These are phyloP conservation scores for Scalopus aquaticus DNA, from an alignment of 2,113 vertebrate species.

Conservation along the genomic window DNA sequence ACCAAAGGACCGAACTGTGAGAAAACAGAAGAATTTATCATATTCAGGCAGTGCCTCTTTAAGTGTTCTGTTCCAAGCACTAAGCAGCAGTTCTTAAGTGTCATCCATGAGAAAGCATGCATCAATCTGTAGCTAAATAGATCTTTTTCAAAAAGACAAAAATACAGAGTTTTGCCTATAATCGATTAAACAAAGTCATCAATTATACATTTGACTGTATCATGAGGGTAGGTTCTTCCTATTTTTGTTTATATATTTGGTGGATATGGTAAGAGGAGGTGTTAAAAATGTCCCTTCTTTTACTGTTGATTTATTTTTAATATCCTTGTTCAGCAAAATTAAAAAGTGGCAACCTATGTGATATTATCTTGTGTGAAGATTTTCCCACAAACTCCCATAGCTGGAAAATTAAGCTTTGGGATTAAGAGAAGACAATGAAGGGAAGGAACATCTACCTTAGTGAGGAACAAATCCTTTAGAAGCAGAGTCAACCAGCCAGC, in stretches of 20 bases:
- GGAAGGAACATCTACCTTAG: neutral
- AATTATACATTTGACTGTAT: slow-evolving; percentile 1
- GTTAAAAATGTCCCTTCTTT: neutral
- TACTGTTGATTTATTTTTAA: slow-evolving; percentile 48
- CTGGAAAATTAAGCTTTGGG: neutral
- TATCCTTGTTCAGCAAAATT: slow-evolving; percentile 26
- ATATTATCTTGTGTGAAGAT: neutral
- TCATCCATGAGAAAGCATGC: neutral
- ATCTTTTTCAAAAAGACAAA: neutral
- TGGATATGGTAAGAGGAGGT: neutral
- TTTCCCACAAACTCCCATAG: slow-evolving; percentile 17
- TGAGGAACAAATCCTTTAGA: neutral
- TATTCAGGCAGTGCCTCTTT: neutral
- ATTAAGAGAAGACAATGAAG: neutral
- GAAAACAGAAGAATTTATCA: neutral
- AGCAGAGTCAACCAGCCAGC: neutral
- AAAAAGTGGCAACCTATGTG: neutral
- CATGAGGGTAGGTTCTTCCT: neutral
- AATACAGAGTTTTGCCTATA: neutral
- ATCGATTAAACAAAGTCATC: neutral
- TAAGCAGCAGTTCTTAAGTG: slow-evolving; percentile 30
- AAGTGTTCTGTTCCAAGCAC: slow-evolving; percentile 6
- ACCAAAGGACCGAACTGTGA: slow-evolving; percentile 95
- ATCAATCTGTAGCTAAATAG: neutral
- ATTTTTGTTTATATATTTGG: neutral